phyloP scores from a whole-genome alignment of 2,113 vertebrate genomes.

The Petroica traversi region DNA sequence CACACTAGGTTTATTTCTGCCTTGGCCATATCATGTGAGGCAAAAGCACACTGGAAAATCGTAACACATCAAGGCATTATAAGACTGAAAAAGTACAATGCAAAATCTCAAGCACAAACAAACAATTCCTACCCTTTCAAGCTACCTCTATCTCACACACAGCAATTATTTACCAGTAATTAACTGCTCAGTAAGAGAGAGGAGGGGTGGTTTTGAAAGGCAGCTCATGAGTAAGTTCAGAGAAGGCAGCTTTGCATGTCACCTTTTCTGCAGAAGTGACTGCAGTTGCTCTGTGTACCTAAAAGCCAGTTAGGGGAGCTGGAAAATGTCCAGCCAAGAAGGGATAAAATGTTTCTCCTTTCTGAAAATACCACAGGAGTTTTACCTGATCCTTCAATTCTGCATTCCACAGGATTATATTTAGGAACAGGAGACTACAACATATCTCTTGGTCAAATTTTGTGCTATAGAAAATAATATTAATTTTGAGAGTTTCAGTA shows the following conservation, averaged over 20 bases:
- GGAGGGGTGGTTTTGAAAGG: background rate
- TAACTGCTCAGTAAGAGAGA: background rate
- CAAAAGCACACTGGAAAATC: background rate
- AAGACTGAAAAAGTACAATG: background rate
- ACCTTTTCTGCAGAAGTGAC: background rate
- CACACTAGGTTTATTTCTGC: background rate
- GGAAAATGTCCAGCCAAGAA: background rate
- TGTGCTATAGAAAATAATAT: background rate
- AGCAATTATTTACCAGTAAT: background rate
- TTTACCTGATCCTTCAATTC: background rate
- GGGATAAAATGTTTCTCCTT: background rate
- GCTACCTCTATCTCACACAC: background rate
- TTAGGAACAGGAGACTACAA: background rate
- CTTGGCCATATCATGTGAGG: background rate
- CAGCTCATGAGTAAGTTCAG: background rate
- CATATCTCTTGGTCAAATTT: background rate
- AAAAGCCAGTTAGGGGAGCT: background rate
- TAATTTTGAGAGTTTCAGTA: background rate
- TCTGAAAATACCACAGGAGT: background rate
- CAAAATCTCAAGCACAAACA: background rate
- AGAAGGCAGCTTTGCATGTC: background rate
- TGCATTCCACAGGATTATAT: background rate
- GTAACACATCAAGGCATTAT: background rate
- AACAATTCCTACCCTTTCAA: background rate
- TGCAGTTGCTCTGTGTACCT: rapidly evolving